phyloP scores from a whole-genome alignment of 2,888 invertebrate genomes.

The Malachius bipustulatus region DNA sequence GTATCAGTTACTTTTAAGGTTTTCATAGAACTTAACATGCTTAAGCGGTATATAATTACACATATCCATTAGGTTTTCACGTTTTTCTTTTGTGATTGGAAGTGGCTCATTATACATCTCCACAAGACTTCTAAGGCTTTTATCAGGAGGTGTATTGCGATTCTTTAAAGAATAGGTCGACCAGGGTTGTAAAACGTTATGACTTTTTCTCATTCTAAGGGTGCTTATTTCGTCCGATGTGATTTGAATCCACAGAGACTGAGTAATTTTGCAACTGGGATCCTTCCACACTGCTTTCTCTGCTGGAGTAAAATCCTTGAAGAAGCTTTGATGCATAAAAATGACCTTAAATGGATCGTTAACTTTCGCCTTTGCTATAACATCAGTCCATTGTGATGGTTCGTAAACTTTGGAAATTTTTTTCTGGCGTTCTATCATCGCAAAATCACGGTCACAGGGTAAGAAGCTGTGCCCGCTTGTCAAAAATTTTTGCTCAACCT shows the following conservation, averaged over 20 bases:
- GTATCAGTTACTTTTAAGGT: constrained; percentile 7
- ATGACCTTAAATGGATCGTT: constrained; percentile 8
- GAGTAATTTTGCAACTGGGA: constrained; percentile 13
- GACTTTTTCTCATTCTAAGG: constrained; percentile 11
- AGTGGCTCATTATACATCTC: constrained; percentile 11
- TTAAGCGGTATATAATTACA: constrained; percentile 15
- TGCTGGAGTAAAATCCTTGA: constrained; percentile 10
- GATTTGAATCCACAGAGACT: constrained; percentile 12
- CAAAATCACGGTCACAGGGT: constrained; percentile 20
- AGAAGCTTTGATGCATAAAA: constrained; percentile 13
- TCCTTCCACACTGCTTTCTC: constrained; percentile 11
- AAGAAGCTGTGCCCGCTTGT: constrained; percentile 19
- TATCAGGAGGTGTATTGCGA: constrained; percentile 4
- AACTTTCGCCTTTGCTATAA: constrained; percentile 15
- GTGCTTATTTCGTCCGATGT: constrained; percentile 11
- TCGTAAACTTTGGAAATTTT: constrained; percentile 14
- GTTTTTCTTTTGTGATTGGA: constrained; percentile 14
- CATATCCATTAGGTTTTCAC: constrained; percentile 12
- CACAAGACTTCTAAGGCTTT: constrained; percentile 8
- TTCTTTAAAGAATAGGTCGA: constrained; percentile 11
- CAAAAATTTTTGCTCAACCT: constrained; percentile 20
- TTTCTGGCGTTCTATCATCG: constrained; percentile 17
- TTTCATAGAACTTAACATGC: constrained; percentile 12
- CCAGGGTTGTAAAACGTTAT: constrained; percentile 12
- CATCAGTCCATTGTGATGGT: constrained; percentile 15